These are phyloP conservation scores for Misgurnus anguillicaudatus DNA, from an alignment of 2,113 vertebrate species.

Conservation along the genomic window DNA sequence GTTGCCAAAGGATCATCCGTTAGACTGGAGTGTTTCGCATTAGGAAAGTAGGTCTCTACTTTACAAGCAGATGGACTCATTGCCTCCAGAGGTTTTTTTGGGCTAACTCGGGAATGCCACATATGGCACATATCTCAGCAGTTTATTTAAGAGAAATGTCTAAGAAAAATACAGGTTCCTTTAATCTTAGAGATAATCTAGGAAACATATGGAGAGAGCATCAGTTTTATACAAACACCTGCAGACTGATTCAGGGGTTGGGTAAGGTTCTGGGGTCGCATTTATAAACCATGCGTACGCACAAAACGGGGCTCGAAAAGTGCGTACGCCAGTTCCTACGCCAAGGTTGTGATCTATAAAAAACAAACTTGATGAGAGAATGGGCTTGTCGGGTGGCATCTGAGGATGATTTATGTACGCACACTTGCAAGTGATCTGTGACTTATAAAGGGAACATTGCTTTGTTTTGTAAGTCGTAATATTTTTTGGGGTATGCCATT, in stretches of 20 bases:
- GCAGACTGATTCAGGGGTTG: slow-evolving; percentile 14
- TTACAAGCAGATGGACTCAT: slow-evolving; percentile 47
- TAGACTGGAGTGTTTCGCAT: slow-evolving; percentile 88
- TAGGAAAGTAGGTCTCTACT: slow-evolving; percentile 87
- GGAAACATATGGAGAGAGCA: slow-evolving; percentile 5
- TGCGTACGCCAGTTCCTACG: too few relatives aligned
- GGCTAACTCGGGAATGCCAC: slow-evolving; percentile 24
- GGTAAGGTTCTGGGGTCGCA: too few relatives aligned
- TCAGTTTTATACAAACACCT: slow-evolving; percentile 40
- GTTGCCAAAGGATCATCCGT: slow-evolving; percentile 82
- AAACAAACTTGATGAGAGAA: too few relatives aligned
- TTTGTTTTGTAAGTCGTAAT: too few relatives aligned
- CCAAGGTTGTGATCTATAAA: too few relatives aligned
- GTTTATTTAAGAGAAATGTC: slow-evolving; percentile 48
- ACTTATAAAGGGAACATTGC: too few relatives aligned
- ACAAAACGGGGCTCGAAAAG: too few relatives aligned
- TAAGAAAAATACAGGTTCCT: slow-evolving; percentile 42
- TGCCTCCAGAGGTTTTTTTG: slow-evolving; percentile 39
- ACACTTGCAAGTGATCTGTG: too few relatives aligned
- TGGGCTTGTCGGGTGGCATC: too few relatives aligned
- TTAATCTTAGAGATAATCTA: slow-evolving; percentile 38
- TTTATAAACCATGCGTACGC: too few relatives aligned
- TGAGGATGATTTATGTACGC: too few relatives aligned
- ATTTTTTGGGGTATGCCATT: too few relatives aligned
- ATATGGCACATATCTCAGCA: slow-evolving; percentile 45